Conservation (phyloP, 2,797 vertebrate species). For the Oreonectes daqikongensis region DNA sequence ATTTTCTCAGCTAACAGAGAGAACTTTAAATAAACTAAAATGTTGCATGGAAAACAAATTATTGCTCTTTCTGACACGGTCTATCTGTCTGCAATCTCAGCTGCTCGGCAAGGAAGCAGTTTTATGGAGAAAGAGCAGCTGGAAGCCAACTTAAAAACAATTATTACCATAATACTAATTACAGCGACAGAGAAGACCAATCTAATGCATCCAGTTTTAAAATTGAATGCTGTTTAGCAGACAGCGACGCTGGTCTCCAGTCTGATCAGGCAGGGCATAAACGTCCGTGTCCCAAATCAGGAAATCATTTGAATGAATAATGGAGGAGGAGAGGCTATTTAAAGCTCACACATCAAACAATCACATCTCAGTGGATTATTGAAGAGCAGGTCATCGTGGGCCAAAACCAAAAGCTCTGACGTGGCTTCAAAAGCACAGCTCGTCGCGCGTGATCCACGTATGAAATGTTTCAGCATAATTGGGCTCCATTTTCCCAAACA, state of each 20-base stretch:
- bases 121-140: conserved; percentile 31
- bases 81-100: conserved; percentile 46
- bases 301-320: conserved; percentile 56
- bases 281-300: conserved; percentile 54
- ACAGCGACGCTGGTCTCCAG: conserved; percentile 47
- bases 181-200: conserved; percentile 43
- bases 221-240: conserved; percentile 53
- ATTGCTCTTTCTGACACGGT: conserved; percentile 21
- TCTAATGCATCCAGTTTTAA: conserved; percentile 34
- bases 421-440: conserved; percentile 22
- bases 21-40: conserved; percentile 43
- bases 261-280: conserved; percentile 44
- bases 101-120: conserved; percentile 19
- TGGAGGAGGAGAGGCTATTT: conserved; percentile 52
- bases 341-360: conserved; percentile 48
- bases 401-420: conserved; percentile 6
- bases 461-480: conserved; percentile 19
- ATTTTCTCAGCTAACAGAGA: conserved; percentile 37
- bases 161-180: conserved; percentile 59
- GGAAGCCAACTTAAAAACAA: conserved; percentile 50
- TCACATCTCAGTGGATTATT: conserved; percentile 40
- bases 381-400: not conserved
- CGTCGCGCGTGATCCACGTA: conserved; percentile 5
- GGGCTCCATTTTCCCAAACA: conserved; percentile 20
- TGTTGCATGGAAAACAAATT: conserved; percentile 9